A percentile compares a stretch with the other conserved stretches of the same genome.
Conservation (phyloP, 2,888 invertebrate species). For the Dynastes grantii region DNA sequence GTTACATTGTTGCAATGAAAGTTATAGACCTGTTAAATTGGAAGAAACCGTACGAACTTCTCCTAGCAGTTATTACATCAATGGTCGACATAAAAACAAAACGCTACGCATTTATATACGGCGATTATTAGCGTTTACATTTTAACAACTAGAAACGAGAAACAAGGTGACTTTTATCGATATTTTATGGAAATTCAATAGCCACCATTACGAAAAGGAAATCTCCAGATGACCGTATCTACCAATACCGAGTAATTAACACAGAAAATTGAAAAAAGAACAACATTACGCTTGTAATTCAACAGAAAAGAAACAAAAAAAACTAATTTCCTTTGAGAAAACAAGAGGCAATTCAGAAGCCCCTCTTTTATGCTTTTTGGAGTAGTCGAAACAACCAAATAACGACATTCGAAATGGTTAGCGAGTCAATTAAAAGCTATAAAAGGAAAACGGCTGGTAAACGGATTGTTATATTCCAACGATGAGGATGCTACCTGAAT, state of each 20-base stretch:
- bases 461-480: not conserved
- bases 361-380: not conserved
- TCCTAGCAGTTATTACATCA: too few relatives aligned
- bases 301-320: too few relatives aligned
- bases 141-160: not conserved
- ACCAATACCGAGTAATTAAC: constrained; percentile 10
- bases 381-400: constrained; percentile 1
- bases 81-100: not conserved
- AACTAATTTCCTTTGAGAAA: not conserved
- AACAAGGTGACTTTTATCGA: not conserved
- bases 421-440: constrained; percentile 20
- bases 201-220: not conserved
- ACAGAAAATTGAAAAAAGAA: not conserved
- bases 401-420: constrained; percentile 3
- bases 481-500: constrained; percentile 23
- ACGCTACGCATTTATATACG: not conserved
- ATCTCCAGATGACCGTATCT: not conserved
- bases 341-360: not conserved
- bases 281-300: too few relatives aligned
- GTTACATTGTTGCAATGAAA: constrained; percentile 22
- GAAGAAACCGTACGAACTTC: not conserved
- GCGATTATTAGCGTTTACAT: not conserved
- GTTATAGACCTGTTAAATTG: constrained; percentile 1
- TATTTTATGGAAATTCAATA: constrained; percentile 31
- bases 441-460: not conserved